Conservation (phyloP, 2,888 invertebrate species). For the Erebia ligea region DNA sequence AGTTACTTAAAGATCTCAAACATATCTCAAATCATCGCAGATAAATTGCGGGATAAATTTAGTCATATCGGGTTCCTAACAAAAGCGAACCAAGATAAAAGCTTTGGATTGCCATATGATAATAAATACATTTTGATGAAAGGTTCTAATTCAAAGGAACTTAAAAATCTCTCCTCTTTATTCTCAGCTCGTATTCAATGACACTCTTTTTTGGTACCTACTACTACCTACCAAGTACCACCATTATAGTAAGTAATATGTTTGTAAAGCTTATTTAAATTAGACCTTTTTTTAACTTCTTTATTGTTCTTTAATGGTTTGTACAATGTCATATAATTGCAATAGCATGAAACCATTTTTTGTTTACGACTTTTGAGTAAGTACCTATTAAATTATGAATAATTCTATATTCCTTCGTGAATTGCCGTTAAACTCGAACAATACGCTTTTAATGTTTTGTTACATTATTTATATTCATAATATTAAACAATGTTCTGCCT, state of each 20-base stretch:
- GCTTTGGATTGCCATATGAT: neutral
- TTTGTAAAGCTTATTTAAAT: constrained; percentile 11
- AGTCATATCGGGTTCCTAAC: neutral
- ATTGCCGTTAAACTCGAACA: too few relatives aligned
- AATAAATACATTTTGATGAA: neutral
- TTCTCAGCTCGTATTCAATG: neutral
- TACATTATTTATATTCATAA: too few relatives aligned
- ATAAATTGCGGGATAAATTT: too few relatives aligned
- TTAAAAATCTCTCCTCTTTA: constrained; percentile 1
- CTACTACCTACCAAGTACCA: neutral
- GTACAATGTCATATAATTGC: too few relatives aligned
- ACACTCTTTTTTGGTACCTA: neutral
- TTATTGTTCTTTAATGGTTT: neutral
- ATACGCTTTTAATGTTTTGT: too few relatives aligned
- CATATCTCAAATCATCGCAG: too few relatives aligned
- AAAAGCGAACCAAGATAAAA: neutral
- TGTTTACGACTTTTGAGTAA: neutral
- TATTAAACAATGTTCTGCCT: too few relatives aligned
- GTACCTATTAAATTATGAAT: too few relatives aligned
- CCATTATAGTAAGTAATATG: too few relatives aligned
- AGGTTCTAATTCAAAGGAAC: constrained; percentile 8
- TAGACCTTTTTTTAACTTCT: constrained; percentile 1
- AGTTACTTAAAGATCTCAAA: too few relatives aligned
- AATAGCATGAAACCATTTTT: neutral
- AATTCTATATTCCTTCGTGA: too few relatives aligned